Evolutionary conservation across 2,113 vertebrate genomes (phyloP).

Genomic region (Clupea harengus): DNA sequence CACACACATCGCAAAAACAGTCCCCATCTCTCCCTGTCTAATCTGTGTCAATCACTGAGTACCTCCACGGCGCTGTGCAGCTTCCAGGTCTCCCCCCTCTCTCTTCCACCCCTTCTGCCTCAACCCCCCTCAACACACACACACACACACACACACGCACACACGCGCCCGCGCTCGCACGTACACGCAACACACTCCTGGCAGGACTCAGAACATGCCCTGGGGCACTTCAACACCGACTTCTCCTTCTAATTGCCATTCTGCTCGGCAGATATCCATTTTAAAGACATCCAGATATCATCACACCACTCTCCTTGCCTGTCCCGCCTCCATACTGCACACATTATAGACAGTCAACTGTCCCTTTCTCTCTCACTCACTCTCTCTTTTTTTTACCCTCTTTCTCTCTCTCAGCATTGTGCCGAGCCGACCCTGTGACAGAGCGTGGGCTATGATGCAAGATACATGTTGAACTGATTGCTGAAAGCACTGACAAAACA

Average conservation of each 20-base stretch:
- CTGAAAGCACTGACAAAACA: neutral
- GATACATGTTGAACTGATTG: neutral
- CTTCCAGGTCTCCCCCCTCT: neutral
- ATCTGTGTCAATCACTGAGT: conserved; percentile 73
- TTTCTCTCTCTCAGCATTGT: conserved; percentile 40
- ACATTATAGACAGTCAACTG: neutral
- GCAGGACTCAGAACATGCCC: conserved; percentile 58
- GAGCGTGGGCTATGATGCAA: neutral
- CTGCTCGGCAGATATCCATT: conserved; percentile 55
- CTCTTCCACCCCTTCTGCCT: conserved; percentile 52
- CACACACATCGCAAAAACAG: conserved; percentile 62
- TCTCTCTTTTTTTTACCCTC: conserved; percentile 43
- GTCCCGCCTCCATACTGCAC: conserved; percentile 59
- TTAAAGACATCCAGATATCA: conserved; percentile 53
- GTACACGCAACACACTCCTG: neutral
- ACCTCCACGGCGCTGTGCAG: conserved; percentile 59
- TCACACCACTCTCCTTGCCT: conserved; percentile 3
- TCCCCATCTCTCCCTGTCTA: conserved; percentile 71
- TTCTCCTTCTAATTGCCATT: conserved; percentile 69
- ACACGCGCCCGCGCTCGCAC: neutral
- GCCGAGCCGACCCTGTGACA: neutral
- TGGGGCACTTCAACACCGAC: conserved; percentile 60
- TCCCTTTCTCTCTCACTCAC: neutral
- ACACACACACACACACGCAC: neutral
- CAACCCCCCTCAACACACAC: conserved; percentile 16